These are phyloP conservation scores for Pangasius mekongensis DNA, from an alignment of 2,797 vertebrate genomes.

Conservation along the genomic window DNA sequence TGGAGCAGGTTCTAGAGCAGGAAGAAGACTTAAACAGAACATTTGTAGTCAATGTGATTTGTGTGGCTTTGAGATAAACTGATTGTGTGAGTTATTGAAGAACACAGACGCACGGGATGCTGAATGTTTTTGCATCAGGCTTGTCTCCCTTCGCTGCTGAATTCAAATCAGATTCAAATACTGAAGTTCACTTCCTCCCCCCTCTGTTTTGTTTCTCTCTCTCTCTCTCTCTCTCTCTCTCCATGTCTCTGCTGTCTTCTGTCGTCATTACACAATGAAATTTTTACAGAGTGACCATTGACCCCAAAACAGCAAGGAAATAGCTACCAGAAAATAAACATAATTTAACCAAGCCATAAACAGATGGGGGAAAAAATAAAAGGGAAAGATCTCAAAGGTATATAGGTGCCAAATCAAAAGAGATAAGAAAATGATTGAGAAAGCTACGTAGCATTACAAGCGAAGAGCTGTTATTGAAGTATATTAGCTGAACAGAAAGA, in stretches of 20 bases:
- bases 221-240: too few species aligned
- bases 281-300: neutral
- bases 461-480: neutral
- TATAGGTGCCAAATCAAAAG: neutral
- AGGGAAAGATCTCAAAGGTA: neutral
- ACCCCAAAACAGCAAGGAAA: neutral
- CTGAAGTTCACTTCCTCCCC: neutral
- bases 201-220: too few species aligned
- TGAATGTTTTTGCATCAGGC: neutral
- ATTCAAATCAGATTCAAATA: slow-evolving; percentile 26
- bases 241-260: neutral
- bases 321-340: neutral
- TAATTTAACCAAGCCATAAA: neutral
- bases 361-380: neutral
- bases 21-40: neutral
- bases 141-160: neutral
- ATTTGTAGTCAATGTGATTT: neutral
- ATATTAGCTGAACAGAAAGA: too few species aligned
- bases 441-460: neutral
- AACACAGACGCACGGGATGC: neutral
- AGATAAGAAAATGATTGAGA: neutral
- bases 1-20: slow-evolving; percentile 1
- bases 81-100: neutral
- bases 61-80: neutral
- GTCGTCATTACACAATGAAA: neutral